Base-by-base conservation (phyloP, 1,140 invertebrate species). In the Oreohelix idahoensis region DNA sequence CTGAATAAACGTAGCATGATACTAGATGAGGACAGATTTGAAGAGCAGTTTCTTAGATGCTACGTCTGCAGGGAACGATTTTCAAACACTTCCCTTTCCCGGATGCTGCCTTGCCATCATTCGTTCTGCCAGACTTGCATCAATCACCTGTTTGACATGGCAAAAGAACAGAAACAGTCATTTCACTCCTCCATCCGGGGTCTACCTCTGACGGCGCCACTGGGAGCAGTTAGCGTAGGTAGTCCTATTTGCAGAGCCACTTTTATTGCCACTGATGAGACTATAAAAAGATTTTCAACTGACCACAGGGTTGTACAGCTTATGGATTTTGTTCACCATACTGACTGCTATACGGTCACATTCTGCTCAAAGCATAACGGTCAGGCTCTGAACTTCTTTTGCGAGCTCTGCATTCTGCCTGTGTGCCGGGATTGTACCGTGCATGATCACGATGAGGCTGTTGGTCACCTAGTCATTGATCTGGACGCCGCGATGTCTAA, bases 51-150 rank as follows among this genome's bases (percentile, higher is more conserved):
- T 77, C 85, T 90, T 17, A 77, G 85, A 23, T 90, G 89, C 79
- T 79, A 83, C n/a, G 84, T 89, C 42, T 90, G 89, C 77, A 83
- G 83, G 20, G 79, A 86, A 26, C 84, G 83, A 35, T 86, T 86
- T 73, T 75, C 63, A 23, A 58, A 79, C n/a, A 77, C 74, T 11
- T 45, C 63, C 11, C 74, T 85, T 32, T 88, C 89, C 23, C 89
- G 89, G 70, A 81, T 92, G 45, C 84, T 92, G 8, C 88, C 88
- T 15, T 92, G 91, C 51, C 91, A 92, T 71, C 91, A 92, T 76
- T 85, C 89, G 15, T 89, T 90, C 84, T 92, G 91, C 70, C 88
- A 93, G 42, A 86, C 91, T 17, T 96, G 95, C 86, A 93, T 95
- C n/a, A n/a, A 85, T 42, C 83, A 89, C 69, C 36, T 91, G 32